Evolutionary conservation across 2,888 invertebrate species (phyloP).

Genomic region (Hemicrepidius hirtus): DNA sequence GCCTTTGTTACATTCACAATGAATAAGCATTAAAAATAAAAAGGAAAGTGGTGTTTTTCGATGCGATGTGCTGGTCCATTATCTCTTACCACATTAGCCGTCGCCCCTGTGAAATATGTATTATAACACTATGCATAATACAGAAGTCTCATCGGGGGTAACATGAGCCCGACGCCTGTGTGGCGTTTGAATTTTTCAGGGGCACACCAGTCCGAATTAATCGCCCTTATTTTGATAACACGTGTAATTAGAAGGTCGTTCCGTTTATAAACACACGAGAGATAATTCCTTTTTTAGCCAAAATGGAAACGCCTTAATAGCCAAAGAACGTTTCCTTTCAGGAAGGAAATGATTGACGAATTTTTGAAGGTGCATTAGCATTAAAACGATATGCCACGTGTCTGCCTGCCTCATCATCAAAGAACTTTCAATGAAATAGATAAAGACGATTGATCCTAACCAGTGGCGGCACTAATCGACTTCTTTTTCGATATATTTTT

Average conservation of each 20-base stretch:
- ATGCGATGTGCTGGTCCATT: conserved; percentile 61
- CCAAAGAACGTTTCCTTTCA: conserved; percentile 35
- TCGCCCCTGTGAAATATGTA: conserved; percentile 67
- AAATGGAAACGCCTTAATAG: conserved; percentile 32
- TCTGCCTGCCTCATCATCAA: conserved; percentile 52
- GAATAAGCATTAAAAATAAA: conserved; percentile 62
- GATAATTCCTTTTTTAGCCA: conserved; percentile 6
- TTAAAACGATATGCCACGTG: conserved; percentile 60
- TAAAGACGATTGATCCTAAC: conserved; percentile 42
- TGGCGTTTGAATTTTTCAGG: conserved; percentile 13
- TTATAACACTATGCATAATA: conserved; percentile 69
- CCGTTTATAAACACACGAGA: conserved; percentile 1
- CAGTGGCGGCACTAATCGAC: conserved; percentile 37
- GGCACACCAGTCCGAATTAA: not conserved
- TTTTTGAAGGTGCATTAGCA: conserved; percentile 63
- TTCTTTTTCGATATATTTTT: not conserved
- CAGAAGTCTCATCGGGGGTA: conserved; percentile 55
- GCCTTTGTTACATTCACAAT: conserved; percentile 36
- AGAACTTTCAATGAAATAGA: conserved; percentile 53
- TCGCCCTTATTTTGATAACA: not conserved
- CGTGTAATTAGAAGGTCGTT: conserved; percentile 4
- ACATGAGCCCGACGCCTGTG: conserved; percentile 2
- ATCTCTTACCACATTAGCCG: conserved; percentile 63
- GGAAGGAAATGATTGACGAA: conserved; percentile 67
- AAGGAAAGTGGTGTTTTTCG: conserved; percentile 61